Conservation (phyloP, 1,140 invertebrate species). For the Hypothenemus hampei region DNA sequence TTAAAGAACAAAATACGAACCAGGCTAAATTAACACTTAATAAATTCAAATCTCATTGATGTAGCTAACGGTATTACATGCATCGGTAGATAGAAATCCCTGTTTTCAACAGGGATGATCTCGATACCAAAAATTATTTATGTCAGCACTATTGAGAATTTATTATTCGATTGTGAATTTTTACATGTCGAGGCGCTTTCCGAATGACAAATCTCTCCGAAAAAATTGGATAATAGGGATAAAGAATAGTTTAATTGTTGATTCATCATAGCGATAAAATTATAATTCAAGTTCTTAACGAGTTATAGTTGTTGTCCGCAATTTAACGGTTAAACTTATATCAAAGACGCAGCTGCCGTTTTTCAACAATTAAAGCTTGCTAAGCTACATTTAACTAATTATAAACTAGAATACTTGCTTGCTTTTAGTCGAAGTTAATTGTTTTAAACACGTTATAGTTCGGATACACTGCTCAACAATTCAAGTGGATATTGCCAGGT, state of each 20-base stretch:
- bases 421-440: conserved; percentile 43
- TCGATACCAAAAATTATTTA: conserved; percentile 26
- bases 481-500: too few species aligned
- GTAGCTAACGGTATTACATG: conserved; percentile 30
- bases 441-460: too few species aligned
- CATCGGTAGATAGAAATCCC: conserved; percentile 26
- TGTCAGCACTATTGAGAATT: conserved; percentile 29
- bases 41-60: conserved; percentile 29
- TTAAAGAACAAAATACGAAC: conserved; percentile 12
- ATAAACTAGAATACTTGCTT: conserved; percentile 33
- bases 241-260: conserved; percentile 15
- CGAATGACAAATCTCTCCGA: neutral
- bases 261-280: conserved; percentile 15
- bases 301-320: conserved; percentile 35
- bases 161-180: conserved; percentile 6
- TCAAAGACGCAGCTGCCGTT: conserved; percentile 42
- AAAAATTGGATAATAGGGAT: neutral
- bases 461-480: too few species aligned
- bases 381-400: conserved; percentile 43
- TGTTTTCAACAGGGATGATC: conserved; percentile 22
- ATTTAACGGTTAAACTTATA: conserved; percentile 41
- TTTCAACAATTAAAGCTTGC: conserved; percentile 45
- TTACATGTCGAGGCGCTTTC: neutral
- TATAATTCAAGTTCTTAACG: conserved; percentile 27
- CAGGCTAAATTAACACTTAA: conserved; percentile 28